A percentile compares a stretch with the other conserved stretches of the same genome.
These are phyloP conservation scores for Cnemophilus loriae DNA, from an alignment of 2,113 vertebrate species.

Conservation along the genomic window DNA sequence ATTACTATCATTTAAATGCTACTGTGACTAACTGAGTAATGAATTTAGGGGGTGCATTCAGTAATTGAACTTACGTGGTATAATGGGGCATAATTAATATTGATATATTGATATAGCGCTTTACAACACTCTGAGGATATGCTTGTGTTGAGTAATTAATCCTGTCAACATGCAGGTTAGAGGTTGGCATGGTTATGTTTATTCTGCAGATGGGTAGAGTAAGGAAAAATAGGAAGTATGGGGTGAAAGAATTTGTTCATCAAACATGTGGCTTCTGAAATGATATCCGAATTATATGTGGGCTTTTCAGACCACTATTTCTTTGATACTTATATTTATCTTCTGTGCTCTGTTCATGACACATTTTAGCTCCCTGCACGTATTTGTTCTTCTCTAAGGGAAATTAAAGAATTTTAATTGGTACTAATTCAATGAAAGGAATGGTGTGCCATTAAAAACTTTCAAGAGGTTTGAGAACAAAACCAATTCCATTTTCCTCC, in stretches of 20 bases:
- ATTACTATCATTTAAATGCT: not conserved
- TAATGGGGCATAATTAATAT: not conserved
- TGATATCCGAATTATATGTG: not conserved
- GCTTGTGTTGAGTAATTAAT: not conserved
- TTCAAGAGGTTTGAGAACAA: not conserved
- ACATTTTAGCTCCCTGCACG: not conserved
- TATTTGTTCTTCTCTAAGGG: not conserved
- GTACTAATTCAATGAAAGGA: not conserved
- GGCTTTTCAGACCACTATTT: not conserved
- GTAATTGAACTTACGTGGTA: not conserved
- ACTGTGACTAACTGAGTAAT: not conserved
- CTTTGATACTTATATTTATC: not conserved
- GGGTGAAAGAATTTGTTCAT: not conserved
- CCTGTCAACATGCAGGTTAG: not conserved
- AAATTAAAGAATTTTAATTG: not conserved
- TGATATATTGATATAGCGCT: not conserved
- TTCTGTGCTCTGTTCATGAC: not conserved
- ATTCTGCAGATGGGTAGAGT: not conserved
- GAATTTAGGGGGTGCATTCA: not conserved
- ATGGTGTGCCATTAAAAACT: not conserved
- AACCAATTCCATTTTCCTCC: not conserved
- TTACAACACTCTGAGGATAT: not conserved
- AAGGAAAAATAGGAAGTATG: not conserved
- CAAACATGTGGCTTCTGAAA: not conserved
- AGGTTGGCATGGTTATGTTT: not conserved